Evolutionary conservation across 2,113 vertebrate genomes (phyloP).

Genomic region (Nothocercus nigrocapillus): DNA sequence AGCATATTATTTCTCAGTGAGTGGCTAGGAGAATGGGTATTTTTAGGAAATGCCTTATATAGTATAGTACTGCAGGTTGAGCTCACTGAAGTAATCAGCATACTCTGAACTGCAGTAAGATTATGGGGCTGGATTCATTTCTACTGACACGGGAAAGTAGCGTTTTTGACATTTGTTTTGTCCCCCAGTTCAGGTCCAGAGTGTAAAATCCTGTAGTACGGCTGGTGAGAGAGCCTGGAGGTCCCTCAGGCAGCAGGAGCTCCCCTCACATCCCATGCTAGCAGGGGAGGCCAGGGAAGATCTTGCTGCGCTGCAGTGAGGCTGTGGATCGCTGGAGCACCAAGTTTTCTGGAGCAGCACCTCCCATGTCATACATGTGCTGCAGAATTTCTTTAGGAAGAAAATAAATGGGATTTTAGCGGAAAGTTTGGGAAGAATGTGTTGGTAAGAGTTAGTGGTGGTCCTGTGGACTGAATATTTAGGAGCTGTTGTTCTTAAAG

Average conservation of each 20-base stretch:
- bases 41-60: not conserved
- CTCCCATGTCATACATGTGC: not conserved
- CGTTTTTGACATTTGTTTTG: not conserved
- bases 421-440: not conserved
- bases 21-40: not conserved
- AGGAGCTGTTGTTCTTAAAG: not conserved
- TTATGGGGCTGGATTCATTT: not conserved
- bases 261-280: not conserved
- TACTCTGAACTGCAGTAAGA: not conserved
- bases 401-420: not conserved
- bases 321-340: not conserved
- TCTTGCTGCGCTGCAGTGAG: not conserved
- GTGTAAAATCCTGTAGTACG: not conserved
- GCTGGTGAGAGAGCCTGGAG: not conserved
- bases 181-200: not conserved
- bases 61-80: not conserved
- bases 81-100: not conserved
- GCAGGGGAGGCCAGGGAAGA: not conserved
- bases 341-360: not conserved
- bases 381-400: not conserved
- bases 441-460: not conserved
- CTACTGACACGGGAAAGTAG: not conserved
- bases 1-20: not conserved
- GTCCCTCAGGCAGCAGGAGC: not conserved
- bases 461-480: not conserved